Base-by-base conservation (phyloP, 1,140 invertebrate genomes). In the Drosophila repleta region DNA sequence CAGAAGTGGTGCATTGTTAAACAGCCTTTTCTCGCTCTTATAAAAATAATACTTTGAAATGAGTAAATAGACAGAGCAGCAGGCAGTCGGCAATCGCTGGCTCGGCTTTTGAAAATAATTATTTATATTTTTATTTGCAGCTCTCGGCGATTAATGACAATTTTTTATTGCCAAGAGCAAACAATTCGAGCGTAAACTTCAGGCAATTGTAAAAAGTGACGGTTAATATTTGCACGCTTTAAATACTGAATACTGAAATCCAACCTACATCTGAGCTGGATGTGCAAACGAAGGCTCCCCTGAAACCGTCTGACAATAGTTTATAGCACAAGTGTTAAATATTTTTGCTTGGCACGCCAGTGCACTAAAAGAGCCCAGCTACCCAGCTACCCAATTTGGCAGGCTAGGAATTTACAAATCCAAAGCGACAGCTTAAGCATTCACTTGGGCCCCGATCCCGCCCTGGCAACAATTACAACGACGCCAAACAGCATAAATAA, bases 261-360 rank as follows among this genome's bases (percentile, higher is more conserved):
- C 82, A 78, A 85, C 78, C 82, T 81, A 85, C 81, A 85, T 87
- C 76, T 69, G 64, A 39, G 52, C 74, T 53, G 45, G 37, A n/a
- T 58, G 48, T 20, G 18, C 15, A 45, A n/a, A 20, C 43, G 49
- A 49, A 24, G 37, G 53, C 75, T 39, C 6, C 35, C 45, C 3
- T n/a, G 4, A 17, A 13, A 37, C 29, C 56, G 29, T 24, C 82
- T 70, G 82, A 87, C 83, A 87, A 82, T 87, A 82, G 82, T 87
- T 87, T 87, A 87, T 87, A 83, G 75, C 83, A 74, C 83, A 79
- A 87, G 82, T 87, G 82, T 87, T 87, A 87, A 87, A 88, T 87
- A 87, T 88, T 82, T 87, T 87, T 79, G 82, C 75, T 87, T 87
- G 82, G 82, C 82, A 87, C 82, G 82, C 82, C 82, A 85, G 72